Evolutionary conservation across 1,140 invertebrate genomes (phyloP).

Genomic region (Drosophila eugracilis): DNA sequence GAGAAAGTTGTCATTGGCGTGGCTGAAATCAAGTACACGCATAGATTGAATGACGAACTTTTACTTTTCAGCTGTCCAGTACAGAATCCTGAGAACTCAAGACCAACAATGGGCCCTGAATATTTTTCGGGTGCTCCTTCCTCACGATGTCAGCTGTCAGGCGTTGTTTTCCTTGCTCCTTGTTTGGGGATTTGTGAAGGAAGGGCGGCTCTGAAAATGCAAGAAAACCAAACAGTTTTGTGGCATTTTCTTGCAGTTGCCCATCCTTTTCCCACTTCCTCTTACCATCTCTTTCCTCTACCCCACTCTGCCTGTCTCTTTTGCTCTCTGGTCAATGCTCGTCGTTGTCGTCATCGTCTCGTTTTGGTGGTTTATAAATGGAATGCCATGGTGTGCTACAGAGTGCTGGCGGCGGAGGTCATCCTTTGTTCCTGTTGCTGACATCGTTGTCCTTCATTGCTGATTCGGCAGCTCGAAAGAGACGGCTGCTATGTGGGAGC

Average conservation of each 20-base stretch:
- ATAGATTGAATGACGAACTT: slow-evolving; percentile 76
- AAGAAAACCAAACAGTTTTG: slow-evolving; percentile 76
- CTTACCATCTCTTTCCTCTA: slow-evolving; percentile 11
- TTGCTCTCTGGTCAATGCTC: slow-evolving; percentile 32
- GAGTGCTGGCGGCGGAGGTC: slow-evolving; percentile 30
- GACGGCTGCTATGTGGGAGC: slow-evolving; percentile 11
- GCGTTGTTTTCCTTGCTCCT: slow-evolving; percentile 38
- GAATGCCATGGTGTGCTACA: slow-evolving; percentile 17
- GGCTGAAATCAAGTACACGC: slow-evolving; percentile 58
- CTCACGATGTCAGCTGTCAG: slow-evolving; percentile 38
- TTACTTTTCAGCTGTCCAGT: slow-evolving; percentile 58
- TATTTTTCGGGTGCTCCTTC: slow-evolving; percentile 55
- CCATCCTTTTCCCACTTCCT: slow-evolving; percentile 22
- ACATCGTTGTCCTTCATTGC: slow-evolving; percentile 49
- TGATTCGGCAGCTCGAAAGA: slow-evolving; percentile 44
- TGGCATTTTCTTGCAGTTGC: slow-evolving; percentile 69
- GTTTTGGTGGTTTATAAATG: slow-evolving; percentile 57
- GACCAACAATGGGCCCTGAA: slow-evolving; percentile 50
- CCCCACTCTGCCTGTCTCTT: not conserved
- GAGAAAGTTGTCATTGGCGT: slow-evolving; percentile 33
- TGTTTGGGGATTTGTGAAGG: slow-evolving; percentile 2
- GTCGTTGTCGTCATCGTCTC: slow-evolving; percentile 52
- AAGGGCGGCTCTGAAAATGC: slow-evolving; percentile 34
- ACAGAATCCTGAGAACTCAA: slow-evolving; percentile 15
- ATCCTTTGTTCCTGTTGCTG: slow-evolving; percentile 56